These are phyloP conservation scores for Smutsia gigantea DNA, from an alignment of 2,797 vertebrate species.

Conservation along the genomic window DNA sequence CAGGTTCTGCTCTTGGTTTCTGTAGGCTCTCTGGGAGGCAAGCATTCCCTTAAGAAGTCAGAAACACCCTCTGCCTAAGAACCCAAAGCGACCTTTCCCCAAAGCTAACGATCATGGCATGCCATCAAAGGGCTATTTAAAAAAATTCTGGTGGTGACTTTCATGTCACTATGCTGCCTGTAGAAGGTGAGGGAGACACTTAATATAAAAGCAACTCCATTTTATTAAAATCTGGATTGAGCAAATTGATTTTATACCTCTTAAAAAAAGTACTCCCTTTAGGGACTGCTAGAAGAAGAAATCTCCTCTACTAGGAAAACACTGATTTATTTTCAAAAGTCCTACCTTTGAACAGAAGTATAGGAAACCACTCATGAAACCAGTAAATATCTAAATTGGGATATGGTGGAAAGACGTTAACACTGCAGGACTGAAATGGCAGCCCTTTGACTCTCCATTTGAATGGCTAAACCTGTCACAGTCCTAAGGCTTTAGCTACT, in stretches of 20 bases:
- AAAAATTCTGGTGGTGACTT: neutral
- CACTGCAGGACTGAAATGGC: neutral
- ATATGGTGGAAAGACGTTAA: neutral
- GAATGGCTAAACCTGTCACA: neutral
- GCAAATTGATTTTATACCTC: neutral
- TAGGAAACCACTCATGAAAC: neutral
- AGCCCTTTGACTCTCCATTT: neutral
- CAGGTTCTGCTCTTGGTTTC: neutral
- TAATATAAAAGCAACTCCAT: neutral
- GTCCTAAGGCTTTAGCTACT: neutral
- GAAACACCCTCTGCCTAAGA: neutral
- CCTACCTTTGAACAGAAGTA: neutral
- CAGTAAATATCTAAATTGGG: neutral
- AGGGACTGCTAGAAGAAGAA: neutral
- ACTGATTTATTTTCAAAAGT: neutral
- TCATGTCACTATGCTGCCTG: neutral
- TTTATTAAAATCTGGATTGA: conserved; percentile 7
- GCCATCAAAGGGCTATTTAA: neutral
- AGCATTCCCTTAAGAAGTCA: neutral
- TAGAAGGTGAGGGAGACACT: neutral
- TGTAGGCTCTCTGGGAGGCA: neutral
- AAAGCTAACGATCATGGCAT: neutral
- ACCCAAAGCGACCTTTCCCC: neutral
- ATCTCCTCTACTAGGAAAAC: neutral
- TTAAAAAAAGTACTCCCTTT: neutral